Percentiles rank a stretch among this genome's conserved stretches.
phyloP scores from a whole-genome alignment of 2,888 invertebrate species.

The Drosophila suboccidentalis region DNA sequence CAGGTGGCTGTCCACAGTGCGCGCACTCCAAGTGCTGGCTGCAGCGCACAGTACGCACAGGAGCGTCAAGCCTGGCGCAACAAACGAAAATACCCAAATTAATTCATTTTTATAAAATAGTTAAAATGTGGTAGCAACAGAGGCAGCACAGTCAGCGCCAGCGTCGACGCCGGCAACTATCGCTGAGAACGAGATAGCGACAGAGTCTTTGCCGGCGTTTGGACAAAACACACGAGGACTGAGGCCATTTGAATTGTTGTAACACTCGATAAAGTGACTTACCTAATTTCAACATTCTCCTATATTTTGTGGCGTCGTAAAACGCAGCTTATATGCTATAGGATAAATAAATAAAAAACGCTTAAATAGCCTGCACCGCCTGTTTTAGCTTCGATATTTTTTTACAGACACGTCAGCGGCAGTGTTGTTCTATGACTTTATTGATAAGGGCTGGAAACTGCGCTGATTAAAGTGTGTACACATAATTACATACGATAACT shows the following conservation, averaged over 20 bases:
- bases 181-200: slow-evolving; percentile 46
- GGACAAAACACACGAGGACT: slow-evolving; percentile 3
- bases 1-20: slow-evolving; percentile 83
- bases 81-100: background rate
- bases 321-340: slow-evolving; percentile 65
- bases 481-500: background rate
- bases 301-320: slow-evolving; percentile 51
- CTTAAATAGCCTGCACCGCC: slow-evolving; percentile 66
- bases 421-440: slow-evolving; percentile 30
- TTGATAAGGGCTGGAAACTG: slow-evolving; percentile 30
- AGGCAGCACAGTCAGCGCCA: slow-evolving; percentile 10
- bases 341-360: slow-evolving; percentile 59
- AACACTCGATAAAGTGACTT: slow-evolving; percentile 19
- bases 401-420: slow-evolving; percentile 84
- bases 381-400: slow-evolving; percentile 62
- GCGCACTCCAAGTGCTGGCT: slow-evolving; percentile 60
- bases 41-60: slow-evolving; percentile 58
- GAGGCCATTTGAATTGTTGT: background rate
- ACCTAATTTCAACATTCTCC: slow-evolving; percentile 67
- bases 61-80: slow-evolving; percentile 51
- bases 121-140: slow-evolving; percentile 1
- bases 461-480: slow-evolving; percentile 9
- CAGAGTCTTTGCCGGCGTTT: slow-evolving; percentile 63
- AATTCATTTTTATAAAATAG: background rate
- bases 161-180: slow-evolving; percentile 53